Percentiles rank a stretch among this genome's conserved stretches.
These are phyloP conservation scores for Callimorpha dominula DNA, from an alignment of 2,888 invertebrate species.

Conservation along the genomic window DNA sequence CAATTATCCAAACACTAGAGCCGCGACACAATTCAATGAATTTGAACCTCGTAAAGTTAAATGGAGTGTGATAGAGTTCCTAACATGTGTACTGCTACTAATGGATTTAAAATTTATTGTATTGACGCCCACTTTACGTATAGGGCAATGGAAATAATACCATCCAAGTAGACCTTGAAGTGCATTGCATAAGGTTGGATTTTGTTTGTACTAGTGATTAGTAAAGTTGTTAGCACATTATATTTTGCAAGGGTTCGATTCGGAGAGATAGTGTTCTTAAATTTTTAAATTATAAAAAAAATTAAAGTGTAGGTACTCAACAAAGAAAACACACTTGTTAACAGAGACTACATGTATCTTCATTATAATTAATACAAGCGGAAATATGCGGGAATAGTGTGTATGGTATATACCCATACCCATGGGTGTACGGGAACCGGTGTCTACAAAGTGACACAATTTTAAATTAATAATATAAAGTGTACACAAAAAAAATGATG, in stretches of 20 bases:
- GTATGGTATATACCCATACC: no score
- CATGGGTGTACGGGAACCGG: no score
- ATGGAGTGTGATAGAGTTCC: conserved; percentile 78
- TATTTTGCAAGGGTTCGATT: conserved; percentile 32
- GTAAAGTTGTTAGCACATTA: conserved; percentile 18
- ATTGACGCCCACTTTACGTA: conserved; percentile 74
- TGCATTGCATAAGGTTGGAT: conserved; percentile 11
- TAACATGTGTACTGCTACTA: conserved; percentile 85
- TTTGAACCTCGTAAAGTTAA: conserved; percentile 85
- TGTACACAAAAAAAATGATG: no score
- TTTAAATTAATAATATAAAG: no score
- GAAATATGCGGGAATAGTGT: no score
- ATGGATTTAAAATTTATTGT: conserved; percentile 86
- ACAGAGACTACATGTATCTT: no score
- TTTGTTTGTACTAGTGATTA: background rate
- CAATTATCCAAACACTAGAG: conserved; percentile 43
- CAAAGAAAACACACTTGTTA: no score
- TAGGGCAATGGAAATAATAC: conserved; percentile 15
- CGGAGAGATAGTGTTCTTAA: conserved; percentile 10
- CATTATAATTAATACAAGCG: no score
- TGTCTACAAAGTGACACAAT: no score
- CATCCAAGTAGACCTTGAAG: conserved; percentile 25
- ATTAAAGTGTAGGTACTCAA: background rate
- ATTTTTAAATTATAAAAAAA: background rate
- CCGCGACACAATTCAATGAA: conserved; percentile 78